Percentiles rank a stretch among this genome's conserved stretches.
Evolutionary conservation across 2,888 invertebrate species (phyloP).

Genomic region (Dioctria linearis): DNA sequence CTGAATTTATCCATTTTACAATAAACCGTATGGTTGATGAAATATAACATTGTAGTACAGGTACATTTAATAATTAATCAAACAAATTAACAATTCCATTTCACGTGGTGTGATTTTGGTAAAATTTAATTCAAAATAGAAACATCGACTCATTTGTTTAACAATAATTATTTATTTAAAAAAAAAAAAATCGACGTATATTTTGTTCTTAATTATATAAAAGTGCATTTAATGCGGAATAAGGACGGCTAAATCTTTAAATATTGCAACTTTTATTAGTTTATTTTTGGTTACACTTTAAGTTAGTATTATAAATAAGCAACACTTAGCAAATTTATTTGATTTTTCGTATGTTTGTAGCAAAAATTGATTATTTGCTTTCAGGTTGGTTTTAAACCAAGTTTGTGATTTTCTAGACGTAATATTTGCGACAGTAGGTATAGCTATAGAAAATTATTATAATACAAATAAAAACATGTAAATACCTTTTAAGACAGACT

Average conservation of each 20-base stretch:
- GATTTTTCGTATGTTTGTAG: neutral
- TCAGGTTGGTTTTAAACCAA: too few relatives aligned
- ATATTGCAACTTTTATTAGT: constrained; percentile 28
- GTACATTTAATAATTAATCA: neutral
- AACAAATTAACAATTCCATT: neutral
- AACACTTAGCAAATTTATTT: constrained; percentile 44
- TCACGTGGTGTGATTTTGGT: neutral
- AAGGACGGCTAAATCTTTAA: constrained; percentile 46
- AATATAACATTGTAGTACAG: neutral
- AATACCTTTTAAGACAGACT: too few relatives aligned
- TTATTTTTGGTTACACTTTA: neutral
- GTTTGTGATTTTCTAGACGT: too few relatives aligned
- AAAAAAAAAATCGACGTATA: neutral
- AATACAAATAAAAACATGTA: too few relatives aligned
- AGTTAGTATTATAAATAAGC: constrained; percentile 18
- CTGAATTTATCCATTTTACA: too few relatives aligned
- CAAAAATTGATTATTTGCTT: too few relatives aligned
- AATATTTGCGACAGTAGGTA: too few relatives aligned
- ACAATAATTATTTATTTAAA: neutral
- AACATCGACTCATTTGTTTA: neutral
- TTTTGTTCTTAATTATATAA: constrained; percentile 6
- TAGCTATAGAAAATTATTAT: too few relatives aligned
- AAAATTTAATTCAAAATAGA: neutral
- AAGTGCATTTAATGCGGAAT: constrained; percentile 39
- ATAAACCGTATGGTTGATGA: too few relatives aligned